These are phyloP conservation scores for Smittia aterrima DNA, from an alignment of 2,888 invertebrate genomes.

Conservation along the genomic window DNA sequence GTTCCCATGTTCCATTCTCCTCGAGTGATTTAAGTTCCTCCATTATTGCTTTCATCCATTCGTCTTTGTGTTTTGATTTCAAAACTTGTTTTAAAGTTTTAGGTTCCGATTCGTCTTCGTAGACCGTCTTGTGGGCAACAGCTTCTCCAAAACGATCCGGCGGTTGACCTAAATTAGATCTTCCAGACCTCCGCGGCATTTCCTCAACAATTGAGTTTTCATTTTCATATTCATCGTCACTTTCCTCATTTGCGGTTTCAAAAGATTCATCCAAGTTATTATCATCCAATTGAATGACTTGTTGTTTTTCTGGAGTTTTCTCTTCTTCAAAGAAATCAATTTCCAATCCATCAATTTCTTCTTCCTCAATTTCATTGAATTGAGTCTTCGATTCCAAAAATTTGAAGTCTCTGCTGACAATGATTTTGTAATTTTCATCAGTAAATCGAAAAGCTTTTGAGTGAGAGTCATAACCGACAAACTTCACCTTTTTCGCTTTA, in stretches of 20 bases:
- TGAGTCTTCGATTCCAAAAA: background rate
- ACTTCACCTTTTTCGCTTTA: constrained; percentile 18
- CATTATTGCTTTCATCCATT: constrained; percentile 44
- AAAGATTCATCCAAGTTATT: background rate
- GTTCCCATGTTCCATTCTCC: constrained; percentile 44
- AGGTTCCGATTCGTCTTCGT: constrained; percentile 43
- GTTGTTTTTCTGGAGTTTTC: background rate
- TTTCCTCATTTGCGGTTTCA: background rate
- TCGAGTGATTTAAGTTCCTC: constrained; percentile 43
- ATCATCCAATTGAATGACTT: background rate
- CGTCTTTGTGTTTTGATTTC: constrained; percentile 21
- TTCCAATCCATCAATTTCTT: no score
- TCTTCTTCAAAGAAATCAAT: no score
- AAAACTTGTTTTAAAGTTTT: constrained; percentile 40
- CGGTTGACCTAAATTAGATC: background rate
- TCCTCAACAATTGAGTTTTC: background rate
- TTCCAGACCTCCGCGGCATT: background rate
- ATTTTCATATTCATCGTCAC: background rate
- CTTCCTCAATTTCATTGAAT: no score
- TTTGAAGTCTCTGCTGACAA: constrained; percentile 5
- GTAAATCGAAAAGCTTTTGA: constrained; percentile 38
- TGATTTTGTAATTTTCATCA: constrained; percentile 1
- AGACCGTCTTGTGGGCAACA: background rate
- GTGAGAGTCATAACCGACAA: constrained; percentile 19
- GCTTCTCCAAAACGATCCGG: background rate